phyloP scores from a whole-genome alignment of 2,888 invertebrate genomes.

The Campoletis raptor region DNA sequence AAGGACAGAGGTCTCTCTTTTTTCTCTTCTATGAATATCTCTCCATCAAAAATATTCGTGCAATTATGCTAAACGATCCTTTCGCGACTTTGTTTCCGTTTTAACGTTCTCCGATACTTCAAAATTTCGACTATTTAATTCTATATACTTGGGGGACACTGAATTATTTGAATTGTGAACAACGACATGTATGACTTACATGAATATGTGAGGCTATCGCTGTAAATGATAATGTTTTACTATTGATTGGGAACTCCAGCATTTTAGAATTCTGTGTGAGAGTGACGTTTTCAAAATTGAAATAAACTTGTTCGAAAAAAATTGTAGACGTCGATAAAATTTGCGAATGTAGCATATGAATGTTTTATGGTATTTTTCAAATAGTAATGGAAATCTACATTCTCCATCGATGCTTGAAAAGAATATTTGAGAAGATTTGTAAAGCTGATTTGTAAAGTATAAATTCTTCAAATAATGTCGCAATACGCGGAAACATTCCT shows the following conservation, averaged over 20 bases:
- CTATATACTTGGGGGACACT: background rate
- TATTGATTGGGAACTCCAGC: too few relatives aligned
- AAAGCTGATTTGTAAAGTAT: slow-evolving; percentile 16
- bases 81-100: background rate
- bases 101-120: background rate
- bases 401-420: background rate
- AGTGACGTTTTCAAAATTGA: background rate
- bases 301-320: background rate
- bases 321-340: background rate
- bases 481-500: background rate
- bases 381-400: background rate
- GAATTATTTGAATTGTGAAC: background rate
- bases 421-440: background rate
- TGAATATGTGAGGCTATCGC: background rate
- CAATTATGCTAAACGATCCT: background rate
- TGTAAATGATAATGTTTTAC: background rate
- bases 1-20: slow-evolving; percentile 25
- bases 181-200: background rate
- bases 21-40: background rate
- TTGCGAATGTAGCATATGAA: background rate
- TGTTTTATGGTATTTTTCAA: background rate
- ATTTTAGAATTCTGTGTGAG: background rate
- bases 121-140: background rate
- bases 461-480: background rate
- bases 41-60: background rate